Base-by-base conservation (phyloP, 2,888 invertebrate genomes). In the Eugnorisma glareosa region DNA sequence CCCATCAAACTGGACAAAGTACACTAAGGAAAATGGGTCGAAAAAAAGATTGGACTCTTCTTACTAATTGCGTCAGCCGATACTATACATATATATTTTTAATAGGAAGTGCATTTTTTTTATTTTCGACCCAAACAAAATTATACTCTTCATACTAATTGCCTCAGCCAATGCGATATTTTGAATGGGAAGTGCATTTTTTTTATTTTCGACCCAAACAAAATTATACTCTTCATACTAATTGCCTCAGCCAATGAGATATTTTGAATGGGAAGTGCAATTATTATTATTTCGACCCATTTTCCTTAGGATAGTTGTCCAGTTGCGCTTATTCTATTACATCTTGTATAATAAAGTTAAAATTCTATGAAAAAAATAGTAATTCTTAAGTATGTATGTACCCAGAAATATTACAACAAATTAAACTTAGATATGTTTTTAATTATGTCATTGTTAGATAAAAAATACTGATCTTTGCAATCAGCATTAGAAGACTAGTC, bases 401-500 rank as follows among this genome's bases (percentile, higher is more conserved):
- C 31, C 21, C 8, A 61, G 7, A 28, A 70, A 54, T 35, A 43
- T 57, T 37, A 59, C 10, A 28, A 70, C 48, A 67, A 31, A 40
- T 45, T 67, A 66, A 28, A 45, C 35, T 28, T 54, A 54, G 0
- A 13, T 54, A 64, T 7, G 15, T 66, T 54, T 54, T 28, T n/a
- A 81, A 57, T 51, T n/a, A 31, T n/a, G 18, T 64, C 51, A 45
- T 13, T 37, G 31, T 75, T 48, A 70, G 13, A 57, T n/a, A 66
- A 10, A 72, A 18, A 71, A 68, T 73, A 66, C 71, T 79, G 51
- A 59, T 71, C 6, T 11, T 35, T 31, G 1, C 10, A 72, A 76
- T 75, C 45, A 73, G 48, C 64, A 75, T 48, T 54, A 28, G 37
- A 69, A 83, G 68, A 86, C 79, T 73, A 86, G 73, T 78, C 68